Evolutionary conservation across 2,888 invertebrate genomes (phyloP).

Genomic region (Leptothorax acervorum): DNA sequence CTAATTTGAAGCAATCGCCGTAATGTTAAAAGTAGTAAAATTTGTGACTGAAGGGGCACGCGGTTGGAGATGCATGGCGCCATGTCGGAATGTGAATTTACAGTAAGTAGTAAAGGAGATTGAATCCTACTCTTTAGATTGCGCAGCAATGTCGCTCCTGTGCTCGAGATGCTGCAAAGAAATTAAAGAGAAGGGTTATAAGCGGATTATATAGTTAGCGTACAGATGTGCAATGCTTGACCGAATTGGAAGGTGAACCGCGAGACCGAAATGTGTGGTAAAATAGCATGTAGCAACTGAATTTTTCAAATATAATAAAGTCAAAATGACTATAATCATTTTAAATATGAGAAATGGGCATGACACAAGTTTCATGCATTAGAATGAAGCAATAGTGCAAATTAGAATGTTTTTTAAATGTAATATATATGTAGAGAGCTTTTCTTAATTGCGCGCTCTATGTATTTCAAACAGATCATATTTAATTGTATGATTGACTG

Average conservation of each 20-base stretch:
- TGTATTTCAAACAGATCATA: constrained; percentile 35
- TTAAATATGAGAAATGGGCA: not conserved
- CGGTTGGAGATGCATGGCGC: not conserved
- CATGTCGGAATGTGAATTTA: constrained; percentile 24
- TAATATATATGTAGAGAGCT: constrained; percentile 11
- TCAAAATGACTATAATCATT: constrained; percentile 22
- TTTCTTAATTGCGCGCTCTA: constrained; percentile 49
- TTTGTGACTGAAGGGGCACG: not conserved
- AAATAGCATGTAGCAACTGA: constrained; percentile 19
- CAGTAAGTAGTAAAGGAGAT: not conserved
- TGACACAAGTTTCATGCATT: not conserved
- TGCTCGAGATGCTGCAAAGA: not conserved
- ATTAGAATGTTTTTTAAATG: not conserved
- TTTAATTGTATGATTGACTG: constrained; percentile 28
- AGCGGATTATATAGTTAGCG: not conserved
- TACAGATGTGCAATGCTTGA: constrained; percentile 1
- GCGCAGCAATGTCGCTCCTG: constrained; percentile 34
- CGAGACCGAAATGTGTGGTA: constrained; percentile 21
- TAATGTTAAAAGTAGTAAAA: constrained; percentile 12
- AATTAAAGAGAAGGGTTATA: constrained; percentile 40
- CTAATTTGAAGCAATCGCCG: constrained; percentile 13
- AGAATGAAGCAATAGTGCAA: not conserved
- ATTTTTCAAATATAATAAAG: constrained; percentile 7
- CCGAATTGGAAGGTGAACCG: constrained; percentile 14
- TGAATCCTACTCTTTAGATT: constrained; percentile 26